These are phyloP conservation scores for Tragulus kanchil DNA, from an alignment of 2,113 vertebrate genomes.

Conservation along the genomic window DNA sequence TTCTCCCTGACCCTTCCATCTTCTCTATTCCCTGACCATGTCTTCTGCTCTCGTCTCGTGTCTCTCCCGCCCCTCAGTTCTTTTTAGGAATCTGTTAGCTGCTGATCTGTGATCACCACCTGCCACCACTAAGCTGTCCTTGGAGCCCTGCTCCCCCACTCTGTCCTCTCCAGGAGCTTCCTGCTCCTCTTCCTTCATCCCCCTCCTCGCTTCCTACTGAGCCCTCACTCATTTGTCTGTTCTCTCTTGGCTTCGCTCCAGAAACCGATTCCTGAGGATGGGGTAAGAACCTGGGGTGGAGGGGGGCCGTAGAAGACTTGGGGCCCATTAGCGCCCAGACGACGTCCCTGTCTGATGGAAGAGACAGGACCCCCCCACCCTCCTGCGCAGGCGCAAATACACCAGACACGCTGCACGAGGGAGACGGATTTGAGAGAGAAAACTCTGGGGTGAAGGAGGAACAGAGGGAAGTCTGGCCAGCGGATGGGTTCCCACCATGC, in stretches of 20 bases:
- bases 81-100: slow-evolving; percentile 46
- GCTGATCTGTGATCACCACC: slow-evolving; percentile 26
- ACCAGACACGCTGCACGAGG: background rate
- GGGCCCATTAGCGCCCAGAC: background rate
- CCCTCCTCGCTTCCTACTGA: slow-evolving; percentile 1
- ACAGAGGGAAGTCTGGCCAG: slow-evolving; percentile 1
- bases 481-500: background rate
- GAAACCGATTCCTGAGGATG: slow-evolving; percentile 64
- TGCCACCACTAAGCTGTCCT: background rate
- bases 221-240: slow-evolving; percentile 59
- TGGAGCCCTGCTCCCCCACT: background rate
- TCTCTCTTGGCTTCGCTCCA: slow-evolving; percentile 69
- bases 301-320: background rate
- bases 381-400: background rate
- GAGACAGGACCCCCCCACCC: background rate
- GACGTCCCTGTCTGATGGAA: background rate
- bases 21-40: background rate
- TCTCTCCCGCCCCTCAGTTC: background rate
- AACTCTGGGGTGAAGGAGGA: background rate
- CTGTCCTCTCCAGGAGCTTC: slow-evolving; percentile 48
- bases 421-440: background rate
- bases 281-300: slow-evolving; percentile 75
- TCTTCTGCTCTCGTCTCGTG: background rate
- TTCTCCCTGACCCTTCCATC: background rate
- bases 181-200: background rate